Conservation (phyloP, 2,888 invertebrate genomes). For the Petrolisthes cinctipes region DNA sequence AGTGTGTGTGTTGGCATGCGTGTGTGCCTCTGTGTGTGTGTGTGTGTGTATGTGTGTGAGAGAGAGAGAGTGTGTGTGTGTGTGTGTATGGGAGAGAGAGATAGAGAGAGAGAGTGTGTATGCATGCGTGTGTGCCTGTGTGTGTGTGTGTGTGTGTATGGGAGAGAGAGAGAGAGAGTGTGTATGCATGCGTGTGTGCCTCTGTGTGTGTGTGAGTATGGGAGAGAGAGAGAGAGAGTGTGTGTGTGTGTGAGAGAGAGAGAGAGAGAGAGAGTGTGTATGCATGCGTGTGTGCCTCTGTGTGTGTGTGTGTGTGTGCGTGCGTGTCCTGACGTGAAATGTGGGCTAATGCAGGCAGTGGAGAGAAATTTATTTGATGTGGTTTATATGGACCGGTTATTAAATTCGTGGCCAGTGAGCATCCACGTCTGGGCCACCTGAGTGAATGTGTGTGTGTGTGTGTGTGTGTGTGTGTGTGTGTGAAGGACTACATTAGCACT, state of each 20-base stretch:
- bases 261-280: constrained; percentile 6
- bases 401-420: too few relatives aligned
- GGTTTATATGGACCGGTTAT: too few relatives aligned
- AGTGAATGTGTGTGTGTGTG: too few relatives aligned
- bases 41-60: not conserved
- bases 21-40: not conserved
- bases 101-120: too few relatives aligned
- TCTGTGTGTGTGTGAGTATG: constrained; percentile 31
- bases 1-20: too few relatives aligned
- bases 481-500: too few relatives aligned
- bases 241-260: constrained; percentile 24
- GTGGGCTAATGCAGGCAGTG: too few relatives aligned
- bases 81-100: too few relatives aligned
- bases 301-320: constrained; percentile 29
- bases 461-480: too few relatives aligned
- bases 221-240: constrained; percentile 7
- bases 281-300: constrained; percentile 18
- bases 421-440: too few relatives aligned
- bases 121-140: constrained; percentile 11
- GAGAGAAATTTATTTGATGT: too few relatives aligned
- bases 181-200: constrained; percentile 28
- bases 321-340: not conserved
- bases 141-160: constrained; percentile 22
- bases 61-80: constrained; percentile 11
- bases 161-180: constrained; percentile 21